These are phyloP conservation scores for Bovichtus variegatus DNA, from an alignment of 2,797 vertebrate species.

Conservation along the genomic window DNA sequence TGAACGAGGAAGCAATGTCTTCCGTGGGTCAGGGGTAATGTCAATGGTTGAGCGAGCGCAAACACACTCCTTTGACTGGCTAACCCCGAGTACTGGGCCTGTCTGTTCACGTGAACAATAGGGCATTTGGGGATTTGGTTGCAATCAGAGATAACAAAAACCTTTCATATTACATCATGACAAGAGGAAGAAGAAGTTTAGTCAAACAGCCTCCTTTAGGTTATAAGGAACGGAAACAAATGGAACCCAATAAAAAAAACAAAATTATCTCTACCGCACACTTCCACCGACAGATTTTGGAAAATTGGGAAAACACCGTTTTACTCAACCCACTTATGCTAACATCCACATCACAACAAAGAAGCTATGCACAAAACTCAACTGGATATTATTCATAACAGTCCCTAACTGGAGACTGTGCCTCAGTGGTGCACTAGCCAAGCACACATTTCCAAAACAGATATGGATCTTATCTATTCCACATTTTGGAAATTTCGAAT, in stretches of 20 bases:
- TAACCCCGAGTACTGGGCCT: slow-evolving; percentile 4
- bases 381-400: slow-evolving; percentile 75
- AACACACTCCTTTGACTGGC: slow-evolving; percentile 26
- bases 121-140: slow-evolving; percentile 38
- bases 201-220: slow-evolving; percentile 54
- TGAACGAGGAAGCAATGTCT: slow-evolving; percentile 46
- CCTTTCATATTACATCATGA: slow-evolving; percentile 70
- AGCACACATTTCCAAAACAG: slow-evolving; percentile 75
- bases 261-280: slow-evolving; percentile 53
- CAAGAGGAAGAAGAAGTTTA: slow-evolving; percentile 63
- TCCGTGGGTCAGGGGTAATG: slow-evolving; percentile 35
- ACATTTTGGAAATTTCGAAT: slow-evolving; percentile 58
- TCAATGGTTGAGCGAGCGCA: slow-evolving; percentile 23
- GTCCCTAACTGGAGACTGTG: slow-evolving; percentile 56
- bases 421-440: slow-evolving; percentile 34
- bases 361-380: slow-evolving; percentile 48
- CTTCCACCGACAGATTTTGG: slow-evolving; percentile 50
- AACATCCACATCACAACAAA: slow-evolving; percentile 76
- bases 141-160: slow-evolving; percentile 46
- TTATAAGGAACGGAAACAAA: slow-evolving; percentile 68
- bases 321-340: slow-evolving; percentile 52
- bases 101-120: slow-evolving; percentile 53
- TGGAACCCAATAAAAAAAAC: slow-evolving; percentile 59
- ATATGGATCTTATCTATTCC: slow-evolving; percentile 68
- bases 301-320: slow-evolving; percentile 67